These are phyloP conservation scores for Pseudomyrmex concolor DNA, from an alignment of 1,140 invertebrate species.

Conservation along the genomic window DNA sequence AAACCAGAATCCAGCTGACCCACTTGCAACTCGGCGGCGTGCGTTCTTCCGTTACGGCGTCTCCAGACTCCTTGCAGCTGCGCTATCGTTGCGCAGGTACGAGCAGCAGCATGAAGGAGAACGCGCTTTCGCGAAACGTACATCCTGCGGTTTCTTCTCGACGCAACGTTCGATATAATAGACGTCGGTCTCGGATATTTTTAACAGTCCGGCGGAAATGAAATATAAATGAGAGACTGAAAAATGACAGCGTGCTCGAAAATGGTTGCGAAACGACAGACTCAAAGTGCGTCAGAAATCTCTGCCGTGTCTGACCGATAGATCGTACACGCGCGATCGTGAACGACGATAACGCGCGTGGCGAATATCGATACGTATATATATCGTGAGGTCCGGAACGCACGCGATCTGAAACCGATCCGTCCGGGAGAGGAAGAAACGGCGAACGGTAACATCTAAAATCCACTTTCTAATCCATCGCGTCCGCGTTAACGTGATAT, in stretches of 20 bases:
- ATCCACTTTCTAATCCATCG: conserved; percentile 57
- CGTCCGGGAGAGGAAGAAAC: not conserved
- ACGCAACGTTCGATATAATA: no score
- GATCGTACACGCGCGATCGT: conserved; percentile 20
- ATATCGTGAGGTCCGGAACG: conserved; percentile 13
- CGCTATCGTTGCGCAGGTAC: conserved; percentile 67
- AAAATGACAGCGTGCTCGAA: not conserved
- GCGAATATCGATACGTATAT: conserved; percentile 34
- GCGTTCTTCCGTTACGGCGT: conserved; percentile 65
- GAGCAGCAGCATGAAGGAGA: conserved; percentile 45
- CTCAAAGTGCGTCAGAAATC: conserved; percentile 22
- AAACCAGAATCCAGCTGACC: conserved; percentile 72
- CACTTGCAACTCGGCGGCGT: conserved; percentile 56
- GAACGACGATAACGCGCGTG: conserved; percentile 32
- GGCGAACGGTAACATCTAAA: conserved; percentile 50
- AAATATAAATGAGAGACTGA: not conserved
- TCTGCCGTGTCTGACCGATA: not conserved
- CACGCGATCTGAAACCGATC: conserved; percentile 44
- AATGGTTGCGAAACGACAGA: conserved; percentile 29
- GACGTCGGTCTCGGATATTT: not conserved
- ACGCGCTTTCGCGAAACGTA: conserved; percentile 34
- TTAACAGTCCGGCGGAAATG: not conserved
- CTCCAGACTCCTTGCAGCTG: conserved; percentile 38
- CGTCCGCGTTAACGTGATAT: conserved; percentile 54
- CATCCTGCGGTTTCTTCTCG: no score